Evolutionary conservation across 2,888 invertebrate species (phyloP).

Genomic region (Lomographa bimaculata): DNA sequence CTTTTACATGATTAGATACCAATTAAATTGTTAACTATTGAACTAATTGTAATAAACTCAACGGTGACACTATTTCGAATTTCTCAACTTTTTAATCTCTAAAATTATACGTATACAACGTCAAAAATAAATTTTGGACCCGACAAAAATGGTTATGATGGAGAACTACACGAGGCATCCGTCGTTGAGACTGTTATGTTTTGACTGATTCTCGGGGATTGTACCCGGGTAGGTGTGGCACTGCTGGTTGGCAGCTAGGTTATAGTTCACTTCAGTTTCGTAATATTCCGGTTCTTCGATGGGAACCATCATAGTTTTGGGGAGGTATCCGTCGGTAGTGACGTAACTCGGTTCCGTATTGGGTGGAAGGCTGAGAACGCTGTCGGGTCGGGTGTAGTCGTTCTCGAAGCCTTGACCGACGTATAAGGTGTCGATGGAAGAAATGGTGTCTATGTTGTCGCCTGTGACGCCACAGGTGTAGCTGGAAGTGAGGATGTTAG

Average conservation of each 20-base stretch:
- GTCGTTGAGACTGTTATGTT: conserved; percentile 83
- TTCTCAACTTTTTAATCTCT: conserved; percentile 55
- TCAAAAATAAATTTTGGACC: conserved; percentile 74
- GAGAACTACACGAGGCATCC: conserved; percentile 84
- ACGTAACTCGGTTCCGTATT: conserved; percentile 59
- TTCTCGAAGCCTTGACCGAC: conserved; percentile 63
- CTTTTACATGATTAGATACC: conserved; percentile 6
- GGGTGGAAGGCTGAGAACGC: conserved; percentile 69
- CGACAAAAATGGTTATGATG: conserved; percentile 50
- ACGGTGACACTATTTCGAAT: conserved; percentile 76
- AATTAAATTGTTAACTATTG: conserved; percentile 33
- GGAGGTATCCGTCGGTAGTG: conserved; percentile 72
- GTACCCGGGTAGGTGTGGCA: conserved; percentile 81
- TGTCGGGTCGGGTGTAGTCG: conserved; percentile 73
- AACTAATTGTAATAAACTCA: conserved; percentile 23
- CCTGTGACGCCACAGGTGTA: conserved; percentile 72
- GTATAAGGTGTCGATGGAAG: conserved; percentile 68
- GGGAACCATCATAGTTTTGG: conserved; percentile 75
- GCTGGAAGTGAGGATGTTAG: conserved; percentile 77
- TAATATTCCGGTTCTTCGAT: conserved; percentile 83
- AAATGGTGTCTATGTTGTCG: conserved; percentile 68
- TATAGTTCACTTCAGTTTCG: conserved; percentile 80
- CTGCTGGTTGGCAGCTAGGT: conserved; percentile 67
- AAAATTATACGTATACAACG: conserved; percentile 73
- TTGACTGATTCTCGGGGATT: conserved; percentile 68